phyloP scores from a whole-genome alignment of 2,113 vertebrate genomes.

The Eulemur rufifrons region DNA sequence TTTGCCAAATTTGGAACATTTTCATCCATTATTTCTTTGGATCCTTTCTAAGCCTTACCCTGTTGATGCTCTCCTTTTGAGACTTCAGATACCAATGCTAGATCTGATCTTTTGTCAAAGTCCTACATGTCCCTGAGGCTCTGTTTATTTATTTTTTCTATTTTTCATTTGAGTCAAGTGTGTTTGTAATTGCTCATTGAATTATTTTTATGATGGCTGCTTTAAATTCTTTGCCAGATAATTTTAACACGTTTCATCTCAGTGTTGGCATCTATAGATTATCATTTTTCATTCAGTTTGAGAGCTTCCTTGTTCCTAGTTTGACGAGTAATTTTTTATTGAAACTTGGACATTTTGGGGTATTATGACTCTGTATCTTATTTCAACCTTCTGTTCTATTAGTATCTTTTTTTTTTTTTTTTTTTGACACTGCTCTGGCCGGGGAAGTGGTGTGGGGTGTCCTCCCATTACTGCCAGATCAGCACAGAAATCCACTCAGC shows the following conservation, averaged over 20 bases:
- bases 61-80: not conserved
- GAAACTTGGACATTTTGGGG: not conserved
- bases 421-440: too few species aligned
- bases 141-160: not conserved
- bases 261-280: not conserved
- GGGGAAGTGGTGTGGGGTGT: too few species aligned
- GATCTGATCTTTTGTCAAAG: slow-evolving; percentile 2
- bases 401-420: not conserved
- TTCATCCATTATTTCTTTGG: not conserved
- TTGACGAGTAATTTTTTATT: not conserved
- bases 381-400: not conserved
- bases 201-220: not conserved
- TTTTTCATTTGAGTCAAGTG: not conserved
- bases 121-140: not conserved
- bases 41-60: not conserved
- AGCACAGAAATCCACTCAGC: too few species aligned
- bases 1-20: not conserved
- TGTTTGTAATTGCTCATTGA: not conserved
- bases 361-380: not conserved
- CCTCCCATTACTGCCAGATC: too few species aligned
- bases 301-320: not conserved
- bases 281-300: not conserved
- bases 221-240: slow-evolving; percentile 5
- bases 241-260: not conserved
- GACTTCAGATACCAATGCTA: not conserved